Evolutionary conservation across 2,888 invertebrate genomes (phyloP).

Genomic region (Chaetoderma sp.): DNA sequence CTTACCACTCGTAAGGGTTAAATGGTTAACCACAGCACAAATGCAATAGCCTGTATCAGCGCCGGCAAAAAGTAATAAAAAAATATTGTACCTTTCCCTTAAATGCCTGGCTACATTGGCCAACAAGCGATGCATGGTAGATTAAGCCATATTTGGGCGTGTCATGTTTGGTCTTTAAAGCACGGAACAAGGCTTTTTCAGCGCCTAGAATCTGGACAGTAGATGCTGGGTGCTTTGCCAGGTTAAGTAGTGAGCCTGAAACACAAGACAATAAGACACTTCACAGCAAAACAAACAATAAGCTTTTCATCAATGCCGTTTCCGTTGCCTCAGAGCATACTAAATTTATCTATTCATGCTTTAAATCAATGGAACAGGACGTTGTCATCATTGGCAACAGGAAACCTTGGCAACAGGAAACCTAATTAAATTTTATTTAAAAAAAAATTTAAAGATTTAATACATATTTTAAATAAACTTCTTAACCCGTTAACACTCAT

Average conservation of each 20-base stretch:
- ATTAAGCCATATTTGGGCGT: slow-evolving; percentile 99
- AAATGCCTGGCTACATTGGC: slow-evolving; percentile 87
- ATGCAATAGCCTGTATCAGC: too few relatives aligned
- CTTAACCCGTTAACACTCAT: too few relatives aligned
- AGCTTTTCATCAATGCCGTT: background rate
- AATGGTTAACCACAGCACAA: too few relatives aligned
- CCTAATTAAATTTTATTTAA: background rate
- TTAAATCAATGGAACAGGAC: background rate
- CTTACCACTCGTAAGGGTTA: too few relatives aligned
- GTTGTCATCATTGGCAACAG: slow-evolving; percentile 9
- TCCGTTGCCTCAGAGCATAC: slow-evolving; percentile 44
- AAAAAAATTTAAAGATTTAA: background rate
- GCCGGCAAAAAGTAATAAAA: too few relatives aligned
- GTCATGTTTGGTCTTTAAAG: slow-evolving; percentile 95
- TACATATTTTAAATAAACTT: background rate
- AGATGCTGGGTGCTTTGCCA: slow-evolving; percentile 98
- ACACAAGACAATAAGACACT: too few relatives aligned
- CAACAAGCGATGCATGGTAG: slow-evolving; percentile 94
- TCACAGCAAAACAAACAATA: background rate
- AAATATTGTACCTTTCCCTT: slow-evolving; percentile 85
- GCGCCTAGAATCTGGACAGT: slow-evolving; percentile 98
- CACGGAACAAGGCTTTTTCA: slow-evolving; percentile 97
- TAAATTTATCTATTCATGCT: slow-evolving; percentile 19
- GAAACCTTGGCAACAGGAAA: background rate
- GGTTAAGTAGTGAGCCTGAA: slow-evolving; percentile 85